Evolutionary conservation across 23 tunicate species (phyloP), one percentile per base, ranked within the genome.

Genomic region (Botrylloides violaceus): DNA sequence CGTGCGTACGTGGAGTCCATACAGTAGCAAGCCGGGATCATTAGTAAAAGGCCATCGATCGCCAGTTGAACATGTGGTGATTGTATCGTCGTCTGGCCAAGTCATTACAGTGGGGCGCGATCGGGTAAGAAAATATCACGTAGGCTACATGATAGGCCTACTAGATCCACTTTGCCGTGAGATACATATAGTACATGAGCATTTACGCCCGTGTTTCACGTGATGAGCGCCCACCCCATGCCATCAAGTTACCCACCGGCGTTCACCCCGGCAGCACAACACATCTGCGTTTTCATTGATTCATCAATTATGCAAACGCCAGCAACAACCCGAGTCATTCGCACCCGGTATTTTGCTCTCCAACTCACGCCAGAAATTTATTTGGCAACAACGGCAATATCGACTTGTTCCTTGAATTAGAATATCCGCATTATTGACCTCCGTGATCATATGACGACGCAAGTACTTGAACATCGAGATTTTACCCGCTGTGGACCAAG

Each of bases 1-100:
- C 15, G 83, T 90, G 21, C 81, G 97, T 20, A 83, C 90, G 3
- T 90, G 97, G 97, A 78, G 81, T 34, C 97, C 97, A 4, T 80
- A 75, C 66, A 90, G 79, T 64, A 28, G 73, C 20, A 83, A 83
- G 68, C 82, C 86, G 23, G 90, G 83, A 6, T 81, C 97, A 1
- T 12, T 61, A 20, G 79, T 90, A 30, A 83, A 79, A 58, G 76
- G 83, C 9, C 90, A 90, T 62, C 76, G 64, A 20, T 38, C 77
- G 25, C 80, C 97, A 12, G 90, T 90, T 1, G 74, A 58, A 15
- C 90, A 83, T 70, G 81, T 83, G 53, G 56, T 48, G 21, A 68
- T 90, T 24, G 78, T 90, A 2, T 36, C 83, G 1, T 72, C 36
- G 24, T 18, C 79, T 27, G 83, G 97, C 0, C 90, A 78, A 68